Evolutionary conservation across 2,888 invertebrate species (phyloP), one percentile per base, ranked within the genome.

Genomic region (Diabrotica balteata): DNA sequence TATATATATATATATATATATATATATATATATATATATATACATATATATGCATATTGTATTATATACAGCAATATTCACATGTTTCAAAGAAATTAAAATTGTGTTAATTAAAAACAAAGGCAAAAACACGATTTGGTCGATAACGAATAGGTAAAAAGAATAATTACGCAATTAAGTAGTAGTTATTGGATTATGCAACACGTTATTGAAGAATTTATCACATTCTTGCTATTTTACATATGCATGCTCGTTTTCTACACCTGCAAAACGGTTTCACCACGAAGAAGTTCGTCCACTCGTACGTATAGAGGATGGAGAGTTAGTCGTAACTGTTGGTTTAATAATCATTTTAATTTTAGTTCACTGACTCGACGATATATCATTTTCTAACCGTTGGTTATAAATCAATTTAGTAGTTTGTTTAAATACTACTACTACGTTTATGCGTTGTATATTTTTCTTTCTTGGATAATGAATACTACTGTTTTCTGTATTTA

Each of bases 381-480:
- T 17, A 51, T 51, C 51, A 51, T 51, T 17, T 51, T 51, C 17
- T 51, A 51, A 51, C 32, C 32, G 50, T 43, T 44, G 43, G 59
- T 59, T 50, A 44, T 59, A 59, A 59, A 51, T 59, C 59, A 59
- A 50, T 50, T 42, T 50, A 59, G 51, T 42, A 43, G 46, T 58
- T 58, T 46, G 50, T 59, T 50, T 50, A 44, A 59, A 59, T 42
- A 43, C 59, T 59, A 59, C 59, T 59, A 10, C 32, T 32, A 32
- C 32, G 32, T 32, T 32, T 32, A 32, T 32, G 32, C 32, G 32
- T 32, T 32, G 32, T 32, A 32, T 32, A 32, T 32, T 32, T 32
- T 32, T 32, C 4, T 49, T 49, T 10, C 11, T 5, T 11, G 11
- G 7, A 52, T 52, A n/a, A 22, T 52, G 11, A 52, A 49, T 52